A percentile compares a stretch with the other conserved stretches of the same genome.
phyloP scores from a whole-genome alignment of 2,888 invertebrate genomes.

The Drosophila putrida region DNA sequence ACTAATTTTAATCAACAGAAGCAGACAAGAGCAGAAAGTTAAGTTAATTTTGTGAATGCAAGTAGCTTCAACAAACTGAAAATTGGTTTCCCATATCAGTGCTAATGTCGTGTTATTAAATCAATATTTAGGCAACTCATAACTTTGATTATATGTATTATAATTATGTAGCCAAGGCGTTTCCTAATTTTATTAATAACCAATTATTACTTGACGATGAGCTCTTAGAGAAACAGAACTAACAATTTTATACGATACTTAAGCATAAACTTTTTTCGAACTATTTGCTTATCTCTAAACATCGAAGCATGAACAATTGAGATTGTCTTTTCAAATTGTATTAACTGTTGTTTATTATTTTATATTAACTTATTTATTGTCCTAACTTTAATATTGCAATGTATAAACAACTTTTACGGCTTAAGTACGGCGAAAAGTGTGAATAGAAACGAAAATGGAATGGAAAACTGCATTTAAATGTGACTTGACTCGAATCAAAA shows the following conservation, averaged over 20 bases:
- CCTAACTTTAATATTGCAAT: slow-evolving; percentile 74
- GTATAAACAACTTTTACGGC: slow-evolving; percentile 76
- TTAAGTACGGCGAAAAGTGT: slow-evolving; percentile 70
- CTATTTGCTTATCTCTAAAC: slow-evolving; percentile 32
- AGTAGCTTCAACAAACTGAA: slow-evolving; percentile 38
- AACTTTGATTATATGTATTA: slow-evolving; percentile 75
- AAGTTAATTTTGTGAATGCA: slow-evolving; percentile 26
- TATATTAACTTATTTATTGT: slow-evolving; percentile 79
- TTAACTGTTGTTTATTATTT: slow-evolving; percentile 78
- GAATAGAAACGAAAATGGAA: slow-evolving; percentile 61
- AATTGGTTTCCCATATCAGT: slow-evolving; percentile 72
- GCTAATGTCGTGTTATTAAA: slow-evolving; percentile 35
- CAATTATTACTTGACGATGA: slow-evolving; percentile 58
- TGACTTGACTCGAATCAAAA: slow-evolving; percentile 76
- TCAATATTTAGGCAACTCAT: slow-evolving; percentile 61
- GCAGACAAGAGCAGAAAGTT: slow-evolving; percentile 15
- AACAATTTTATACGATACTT: slow-evolving; percentile 58
- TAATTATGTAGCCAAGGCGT: slow-evolving; percentile 71
- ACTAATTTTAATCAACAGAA: slow-evolving; percentile 61
- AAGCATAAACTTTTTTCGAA: slow-evolving; percentile 56
- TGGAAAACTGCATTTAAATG: slow-evolving; percentile 75
- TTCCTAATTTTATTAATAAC: slow-evolving; percentile 53
- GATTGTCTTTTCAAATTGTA: slow-evolving; percentile 66
- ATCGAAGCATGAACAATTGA: slow-evolving; percentile 44
- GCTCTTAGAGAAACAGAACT: slow-evolving; percentile 44